Evolutionary conservation across 2,888 invertebrate species (phyloP), one percentile per base, ranked within the genome.

Genomic region (Drepana falcataria): DNA sequence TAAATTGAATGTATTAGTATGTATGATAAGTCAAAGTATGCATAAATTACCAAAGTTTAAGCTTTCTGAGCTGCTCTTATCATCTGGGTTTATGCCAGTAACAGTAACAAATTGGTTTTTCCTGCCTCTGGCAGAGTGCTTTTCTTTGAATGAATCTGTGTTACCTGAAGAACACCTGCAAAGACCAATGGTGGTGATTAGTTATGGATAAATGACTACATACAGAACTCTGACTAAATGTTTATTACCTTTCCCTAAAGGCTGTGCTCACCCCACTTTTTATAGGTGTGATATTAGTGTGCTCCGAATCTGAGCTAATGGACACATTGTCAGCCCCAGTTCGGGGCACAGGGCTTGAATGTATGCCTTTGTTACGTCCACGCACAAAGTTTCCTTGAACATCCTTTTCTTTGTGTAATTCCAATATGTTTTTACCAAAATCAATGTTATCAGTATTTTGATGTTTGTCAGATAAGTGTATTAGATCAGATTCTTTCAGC

Each of bases 31-130:
- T 4, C 3, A 37, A 4, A 37, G 48, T 35, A 53, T 47, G 40
- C 6, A 56, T 37, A 37, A 3, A 37, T 78, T 82, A 91, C 91
- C 89, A 75, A 94, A 93, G 60, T 93, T 95, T 63, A 96, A 92
- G 78, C 96, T 96, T 85, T 97, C 96, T 62, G 93, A 94, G 78
- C 96, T 97, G 84, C 96, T 96, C 70, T 94, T 93, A 64, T 93
- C 93, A 77, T 93, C 93, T 69, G 91, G 87, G 68, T 92, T 93
- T 55, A 88, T 86, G 60, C 93, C 93, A 73, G 91, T 83, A 34
- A 90, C 77, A 53, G 88, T 73, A 48, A 92, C 86, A 56, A 86
- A 66, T 65, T 92, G 92, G 59, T 81, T 79, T 71, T 89, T 91
- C 58, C 86, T 81, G 53, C 72, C 64, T 61, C 80, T 73, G 41